Conservation (phyloP, 2,888 invertebrate genomes). For the Carcina quercana region DNA sequence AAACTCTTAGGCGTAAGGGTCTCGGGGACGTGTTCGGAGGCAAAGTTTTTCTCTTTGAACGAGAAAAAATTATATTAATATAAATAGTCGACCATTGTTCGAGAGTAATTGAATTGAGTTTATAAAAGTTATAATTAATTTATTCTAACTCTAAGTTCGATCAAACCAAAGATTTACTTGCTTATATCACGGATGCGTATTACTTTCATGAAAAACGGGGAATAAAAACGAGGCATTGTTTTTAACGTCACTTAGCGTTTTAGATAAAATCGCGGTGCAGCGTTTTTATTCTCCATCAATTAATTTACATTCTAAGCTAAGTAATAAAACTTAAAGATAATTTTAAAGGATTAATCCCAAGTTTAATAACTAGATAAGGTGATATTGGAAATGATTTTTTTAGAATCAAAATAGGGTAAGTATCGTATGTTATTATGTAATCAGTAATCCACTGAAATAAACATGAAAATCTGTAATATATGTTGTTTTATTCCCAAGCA, state of each 20-base stretch:
- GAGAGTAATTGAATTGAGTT: too few species aligned
- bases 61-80: too few species aligned
- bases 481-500: too few species aligned
- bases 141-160: constrained; percentile 35
- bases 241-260: constrained; percentile 25
- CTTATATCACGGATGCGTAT: constrained; percentile 7
- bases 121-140: constrained; percentile 32
- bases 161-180: constrained; percentile 32
- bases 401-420: constrained; percentile 72
- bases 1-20: constrained; percentile 38
- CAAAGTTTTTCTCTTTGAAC: constrained; percentile 42
- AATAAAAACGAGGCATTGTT: constrained; percentile 16
- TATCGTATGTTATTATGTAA: constrained; percentile 73
- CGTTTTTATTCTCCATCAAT: constrained; percentile 25
- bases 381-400: constrained; percentile 75
- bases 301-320: constrained; percentile 33
- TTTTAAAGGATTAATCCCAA: constrained; percentile 67
- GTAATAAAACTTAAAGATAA: constrained; percentile 49
- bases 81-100: too few species aligned
- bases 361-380: constrained; percentile 68
- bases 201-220: constrained; percentile 1
- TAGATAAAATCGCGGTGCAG: constrained; percentile 17
- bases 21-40: constrained; percentile 27
- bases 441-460: constrained; percentile 74
- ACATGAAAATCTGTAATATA: constrained; percentile 51